These are phyloP conservation scores for Silvanus unidentatus DNA, from an alignment of 2,888 invertebrate genomes.

Conservation along the genomic window DNA sequence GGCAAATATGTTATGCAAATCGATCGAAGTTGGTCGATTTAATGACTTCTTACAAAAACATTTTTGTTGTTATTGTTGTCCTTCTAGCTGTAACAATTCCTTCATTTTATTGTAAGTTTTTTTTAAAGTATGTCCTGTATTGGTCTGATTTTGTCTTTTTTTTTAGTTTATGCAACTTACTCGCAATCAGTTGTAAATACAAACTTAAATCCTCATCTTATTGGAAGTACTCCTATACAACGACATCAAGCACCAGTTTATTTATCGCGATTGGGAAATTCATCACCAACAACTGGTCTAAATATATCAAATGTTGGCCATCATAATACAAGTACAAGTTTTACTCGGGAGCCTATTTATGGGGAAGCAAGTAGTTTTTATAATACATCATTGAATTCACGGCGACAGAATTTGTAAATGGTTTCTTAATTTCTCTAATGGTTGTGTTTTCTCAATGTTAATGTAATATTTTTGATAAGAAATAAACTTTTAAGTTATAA, in stretches of 20 bases:
- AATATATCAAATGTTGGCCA: conserved; percentile 9
- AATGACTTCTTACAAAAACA: neutral
- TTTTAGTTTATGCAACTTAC: conserved; percentile 41
- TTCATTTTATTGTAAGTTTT: conserved; percentile 41
- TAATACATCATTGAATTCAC: conserved; percentile 31
- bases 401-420: conserved; percentile 36
- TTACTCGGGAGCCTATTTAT: conserved; percentile 34
- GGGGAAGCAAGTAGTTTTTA: conserved; percentile 40
- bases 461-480: too few species aligned
- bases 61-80: conserved; percentile 2
- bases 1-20: conserved; percentile 1
- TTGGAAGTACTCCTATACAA: neutral
- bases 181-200: conserved; percentile 42
- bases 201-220: conserved; percentile 27
- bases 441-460: too few species aligned
- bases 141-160: too few species aligned
- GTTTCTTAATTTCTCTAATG: too few species aligned
- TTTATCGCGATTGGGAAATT: conserved; percentile 4
- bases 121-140: too few species aligned
- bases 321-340: neutral
- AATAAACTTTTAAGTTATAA: too few species aligned
- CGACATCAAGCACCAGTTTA: conserved; percentile 13
- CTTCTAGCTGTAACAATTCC: conserved; percentile 32
- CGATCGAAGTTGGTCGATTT: neutral
- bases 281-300: conserved; percentile 9